phyloP scores from a whole-genome alignment of 2,113 vertebrate species.

The Eulacestoma nigropectus region DNA sequence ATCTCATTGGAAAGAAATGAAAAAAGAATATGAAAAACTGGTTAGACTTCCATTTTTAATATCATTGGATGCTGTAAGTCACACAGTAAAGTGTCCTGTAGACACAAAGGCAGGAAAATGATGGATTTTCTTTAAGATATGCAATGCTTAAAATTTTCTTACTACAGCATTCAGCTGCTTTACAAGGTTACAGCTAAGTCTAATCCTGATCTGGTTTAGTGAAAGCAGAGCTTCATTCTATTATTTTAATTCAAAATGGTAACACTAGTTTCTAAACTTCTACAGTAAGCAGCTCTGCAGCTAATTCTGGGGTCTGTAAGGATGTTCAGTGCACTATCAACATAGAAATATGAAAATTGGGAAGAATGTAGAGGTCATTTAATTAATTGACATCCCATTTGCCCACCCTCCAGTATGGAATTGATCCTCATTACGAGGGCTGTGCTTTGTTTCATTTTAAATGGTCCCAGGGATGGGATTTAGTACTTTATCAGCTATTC shows the following conservation, averaged over 20 bases:
- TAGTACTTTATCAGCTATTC: not conserved
- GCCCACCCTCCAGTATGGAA: not conserved
- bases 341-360: not conserved
- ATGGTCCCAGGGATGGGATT: not conserved
- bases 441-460: not conserved
- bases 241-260: not conserved
- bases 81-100: not conserved
- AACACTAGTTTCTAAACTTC: not conserved
- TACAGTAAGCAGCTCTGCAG: not conserved
- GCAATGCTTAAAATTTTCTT: not conserved
- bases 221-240: not conserved
- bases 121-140: not conserved
- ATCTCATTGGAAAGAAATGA: not conserved
- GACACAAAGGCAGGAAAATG: not conserved
- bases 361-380: not conserved
- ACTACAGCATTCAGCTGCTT: not conserved
- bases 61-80: not conserved
- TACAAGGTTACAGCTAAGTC: not conserved
- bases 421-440: not conserved
- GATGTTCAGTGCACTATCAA: not conserved
- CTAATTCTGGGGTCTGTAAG: not conserved
- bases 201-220: not conserved
- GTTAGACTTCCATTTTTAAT: not conserved
- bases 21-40: not conserved
- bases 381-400: not conserved